A percentile compares a stretch with the other conserved stretches of the same genome.
Conservation (phyloP, 2,888 invertebrate genomes). For the Melinaea menophilus region DNA sequence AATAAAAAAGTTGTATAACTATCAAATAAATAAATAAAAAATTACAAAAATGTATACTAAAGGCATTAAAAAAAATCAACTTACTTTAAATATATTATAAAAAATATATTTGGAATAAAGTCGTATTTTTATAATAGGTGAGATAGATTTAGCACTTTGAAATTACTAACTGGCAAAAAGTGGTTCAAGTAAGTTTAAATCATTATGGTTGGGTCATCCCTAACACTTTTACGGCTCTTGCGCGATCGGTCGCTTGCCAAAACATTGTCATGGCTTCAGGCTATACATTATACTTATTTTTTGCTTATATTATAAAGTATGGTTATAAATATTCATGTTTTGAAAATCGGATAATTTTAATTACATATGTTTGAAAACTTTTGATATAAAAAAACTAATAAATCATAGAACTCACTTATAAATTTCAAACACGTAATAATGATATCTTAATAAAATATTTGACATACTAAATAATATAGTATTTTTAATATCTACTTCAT, state of each 20-base stretch:
- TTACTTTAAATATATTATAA: too few relatives aligned
- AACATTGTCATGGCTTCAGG: conserved; percentile 15
- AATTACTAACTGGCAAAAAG: conserved; percentile 12
- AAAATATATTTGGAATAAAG: not conserved
- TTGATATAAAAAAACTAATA: too few relatives aligned
- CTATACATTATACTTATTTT: conserved; percentile 21
- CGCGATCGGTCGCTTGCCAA: conserved; percentile 18
- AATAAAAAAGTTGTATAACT: too few relatives aligned
- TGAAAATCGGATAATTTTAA: not conserved
- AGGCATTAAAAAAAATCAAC: too few relatives aligned
- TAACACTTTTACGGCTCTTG: conserved; percentile 19
- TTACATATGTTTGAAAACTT: not conserved
- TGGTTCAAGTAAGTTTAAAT: conserved; percentile 18
- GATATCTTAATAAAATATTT: too few relatives aligned
- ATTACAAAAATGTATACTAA: too few relatives aligned
- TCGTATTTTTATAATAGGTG: not conserved
- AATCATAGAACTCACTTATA: too few relatives aligned
- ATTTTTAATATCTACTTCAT: too few relatives aligned
- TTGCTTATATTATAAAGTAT: conserved; percentile 13
- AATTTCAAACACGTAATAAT: too few relatives aligned
- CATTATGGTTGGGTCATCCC: conserved; percentile 16
- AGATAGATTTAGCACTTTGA: conserved; percentile 1
- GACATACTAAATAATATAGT: too few relatives aligned
- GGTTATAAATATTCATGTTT: conserved; percentile 12
- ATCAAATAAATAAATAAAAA: too few relatives aligned